Percentiles rank a stretch among this genome's conserved stretches.
Evolutionary conservation across 2,113 vertebrate genomes (phyloP).

Genomic region (Chelonoidis abingdonii): DNA sequence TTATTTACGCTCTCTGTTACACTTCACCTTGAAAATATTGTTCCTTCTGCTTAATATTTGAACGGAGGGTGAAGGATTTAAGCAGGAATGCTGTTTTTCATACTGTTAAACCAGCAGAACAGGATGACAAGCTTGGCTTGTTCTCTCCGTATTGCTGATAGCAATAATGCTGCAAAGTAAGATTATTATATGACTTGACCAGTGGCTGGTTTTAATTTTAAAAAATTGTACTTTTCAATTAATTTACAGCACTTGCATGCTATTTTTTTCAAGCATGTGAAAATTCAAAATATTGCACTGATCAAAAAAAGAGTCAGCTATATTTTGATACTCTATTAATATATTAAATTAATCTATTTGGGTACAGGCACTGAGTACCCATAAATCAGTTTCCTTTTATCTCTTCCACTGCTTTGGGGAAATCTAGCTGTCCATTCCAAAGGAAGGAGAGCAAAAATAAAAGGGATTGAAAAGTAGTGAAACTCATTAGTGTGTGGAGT

Average conservation of each 20-base stretch:
- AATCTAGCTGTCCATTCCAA: background rate
- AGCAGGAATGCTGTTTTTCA: background rate
- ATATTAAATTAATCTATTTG: background rate
- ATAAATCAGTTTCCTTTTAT: background rate
- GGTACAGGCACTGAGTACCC: background rate
- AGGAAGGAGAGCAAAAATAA: background rate
- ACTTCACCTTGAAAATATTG: background rate
- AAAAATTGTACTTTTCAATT: background rate
- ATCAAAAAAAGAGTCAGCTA: background rate
- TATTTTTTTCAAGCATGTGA: background rate
- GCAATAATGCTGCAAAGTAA: constrained; percentile 14
- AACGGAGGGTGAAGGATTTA: background rate
- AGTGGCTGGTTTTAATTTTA: background rate
- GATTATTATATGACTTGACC: background rate
- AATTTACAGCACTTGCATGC: background rate
- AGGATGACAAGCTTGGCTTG: background rate
- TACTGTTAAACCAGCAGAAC: background rate
- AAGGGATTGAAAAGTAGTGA: background rate
- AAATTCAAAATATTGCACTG: fast-evolving
- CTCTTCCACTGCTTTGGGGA: background rate
- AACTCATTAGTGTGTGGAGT: background rate
- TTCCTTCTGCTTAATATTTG: background rate
- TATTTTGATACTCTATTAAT: background rate
- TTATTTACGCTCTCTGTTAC: background rate
- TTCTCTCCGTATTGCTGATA: background rate